phyloP scores from a whole-genome alignment of 2,888 invertebrate genomes.

The Nymphalis c-album region DNA sequence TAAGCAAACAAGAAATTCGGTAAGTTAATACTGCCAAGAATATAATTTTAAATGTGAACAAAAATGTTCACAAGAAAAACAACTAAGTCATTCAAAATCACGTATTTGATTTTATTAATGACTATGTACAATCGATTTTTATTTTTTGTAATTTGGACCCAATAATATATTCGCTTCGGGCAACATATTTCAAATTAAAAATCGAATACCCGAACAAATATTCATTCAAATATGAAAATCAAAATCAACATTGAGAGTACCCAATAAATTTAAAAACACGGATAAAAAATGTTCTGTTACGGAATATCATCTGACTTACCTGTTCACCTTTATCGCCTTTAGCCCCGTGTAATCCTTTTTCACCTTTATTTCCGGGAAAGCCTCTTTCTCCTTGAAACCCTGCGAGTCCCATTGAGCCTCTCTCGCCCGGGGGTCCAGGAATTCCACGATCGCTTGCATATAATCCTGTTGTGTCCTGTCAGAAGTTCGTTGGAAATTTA shows the following conservation, averaged over 20 bases:
- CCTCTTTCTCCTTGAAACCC: constrained; percentile 86
- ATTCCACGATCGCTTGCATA: constrained; percentile 81
- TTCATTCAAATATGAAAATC: constrained; percentile 20
- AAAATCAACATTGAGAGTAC: constrained; percentile 18
- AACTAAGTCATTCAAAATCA: too few relatives aligned
- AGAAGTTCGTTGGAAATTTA: constrained; percentile 41
- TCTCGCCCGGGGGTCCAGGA: constrained; percentile 85
- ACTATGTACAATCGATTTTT: not conserved
- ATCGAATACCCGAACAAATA: constrained; percentile 19
- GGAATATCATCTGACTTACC: constrained; percentile 70
- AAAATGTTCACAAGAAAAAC: too few relatives aligned
- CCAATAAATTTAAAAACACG: constrained; percentile 9
- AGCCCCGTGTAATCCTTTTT: constrained; percentile 81
- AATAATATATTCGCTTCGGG: not conserved
- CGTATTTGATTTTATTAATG: too few relatives aligned
- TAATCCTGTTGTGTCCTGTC: constrained; percentile 76
- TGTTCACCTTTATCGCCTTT: constrained; percentile 88
- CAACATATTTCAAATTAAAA: not conserved
- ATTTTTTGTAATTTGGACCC: not conserved
- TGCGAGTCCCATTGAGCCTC: constrained; percentile 84
- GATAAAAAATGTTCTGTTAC: constrained; percentile 18
- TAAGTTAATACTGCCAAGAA: too few relatives aligned
- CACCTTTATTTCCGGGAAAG: constrained; percentile 82
- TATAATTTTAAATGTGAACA: too few relatives aligned
- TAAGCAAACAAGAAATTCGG: too few relatives aligned